These are phyloP conservation scores for Pachyramphus minor DNA, from an alignment of 2,113 vertebrate genomes.

Conservation along the genomic window DNA sequence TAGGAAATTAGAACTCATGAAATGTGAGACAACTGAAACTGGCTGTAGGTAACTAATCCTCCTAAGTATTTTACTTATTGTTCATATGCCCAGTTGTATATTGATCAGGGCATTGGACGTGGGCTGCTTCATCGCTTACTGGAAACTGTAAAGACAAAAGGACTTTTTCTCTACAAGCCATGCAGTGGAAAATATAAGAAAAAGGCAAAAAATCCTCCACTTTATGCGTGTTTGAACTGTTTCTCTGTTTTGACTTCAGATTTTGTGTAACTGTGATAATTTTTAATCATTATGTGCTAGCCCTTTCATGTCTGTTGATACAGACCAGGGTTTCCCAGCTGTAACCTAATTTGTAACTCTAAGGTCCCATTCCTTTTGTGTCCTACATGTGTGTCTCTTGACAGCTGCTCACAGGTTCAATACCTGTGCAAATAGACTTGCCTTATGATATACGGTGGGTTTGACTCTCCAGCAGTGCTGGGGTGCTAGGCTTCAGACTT, in stretches of 20 bases:
- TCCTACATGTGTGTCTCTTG: background rate
- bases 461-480: background rate
- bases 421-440: background rate
- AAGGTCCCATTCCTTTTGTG: background rate
- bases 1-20: background rate
- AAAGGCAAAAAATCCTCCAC: background rate
- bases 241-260: background rate
- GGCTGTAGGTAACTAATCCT: background rate
- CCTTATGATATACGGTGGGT: accelerated
- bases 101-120: background rate
- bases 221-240: background rate
- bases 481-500: background rate
- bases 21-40: background rate
- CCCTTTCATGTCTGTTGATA: background rate
- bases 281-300: background rate
- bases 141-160: background rate
- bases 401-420: background rate
- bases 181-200: background rate
- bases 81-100: background rate
- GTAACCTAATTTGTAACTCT: background rate
- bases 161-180: background rate
- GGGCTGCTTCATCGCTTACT: background rate
- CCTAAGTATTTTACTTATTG: background rate
- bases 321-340: background rate
- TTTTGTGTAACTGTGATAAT: background rate